Conservation (phyloP, 1,140 invertebrate genomes). For the Lucilia cuprina region DNA sequence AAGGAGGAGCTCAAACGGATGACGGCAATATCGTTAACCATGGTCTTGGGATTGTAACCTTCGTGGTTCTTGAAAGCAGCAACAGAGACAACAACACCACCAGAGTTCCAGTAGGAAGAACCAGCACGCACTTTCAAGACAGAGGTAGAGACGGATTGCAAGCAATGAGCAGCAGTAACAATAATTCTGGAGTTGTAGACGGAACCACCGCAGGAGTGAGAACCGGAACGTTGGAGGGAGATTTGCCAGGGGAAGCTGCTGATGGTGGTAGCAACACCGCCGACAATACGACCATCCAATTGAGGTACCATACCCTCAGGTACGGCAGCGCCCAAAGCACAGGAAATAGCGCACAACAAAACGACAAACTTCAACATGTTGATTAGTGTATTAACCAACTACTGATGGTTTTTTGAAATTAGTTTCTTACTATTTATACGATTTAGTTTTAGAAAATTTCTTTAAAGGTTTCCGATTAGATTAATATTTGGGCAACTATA, state of each 20-base stretch:
- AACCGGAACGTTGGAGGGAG: conserved; percentile 44
- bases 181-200: conserved; percentile 45
- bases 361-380: conserved; percentile 44
- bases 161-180: conserved; percentile 70
- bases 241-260: conserved; percentile 47
- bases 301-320: conserved; percentile 38
- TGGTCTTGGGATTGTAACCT: conserved; percentile 50
- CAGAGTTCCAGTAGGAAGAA: conserved; percentile 48
- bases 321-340: conserved; percentile 26
- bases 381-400: conserved; percentile 19
- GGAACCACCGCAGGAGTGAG: conserved; percentile 66
- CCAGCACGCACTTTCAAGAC: conserved; percentile 48
- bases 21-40: conserved; percentile 65
- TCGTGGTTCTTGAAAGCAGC: conserved; percentile 48
- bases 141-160: conserved; percentile 56
- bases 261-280: conserved; percentile 40
- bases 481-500: too few species aligned
- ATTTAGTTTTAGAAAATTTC: too few species aligned
- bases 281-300: conserved; percentile 43
- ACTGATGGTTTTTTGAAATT: conserved; percentile 19
- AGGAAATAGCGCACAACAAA: conserved; percentile 33
- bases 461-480: too few species aligned
- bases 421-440: not conserved
- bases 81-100: conserved; percentile 44
- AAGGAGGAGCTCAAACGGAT: conserved; percentile 58